Conservation (phyloP, 2,888 invertebrate species). For the Drosophila multiciliata region DNA sequence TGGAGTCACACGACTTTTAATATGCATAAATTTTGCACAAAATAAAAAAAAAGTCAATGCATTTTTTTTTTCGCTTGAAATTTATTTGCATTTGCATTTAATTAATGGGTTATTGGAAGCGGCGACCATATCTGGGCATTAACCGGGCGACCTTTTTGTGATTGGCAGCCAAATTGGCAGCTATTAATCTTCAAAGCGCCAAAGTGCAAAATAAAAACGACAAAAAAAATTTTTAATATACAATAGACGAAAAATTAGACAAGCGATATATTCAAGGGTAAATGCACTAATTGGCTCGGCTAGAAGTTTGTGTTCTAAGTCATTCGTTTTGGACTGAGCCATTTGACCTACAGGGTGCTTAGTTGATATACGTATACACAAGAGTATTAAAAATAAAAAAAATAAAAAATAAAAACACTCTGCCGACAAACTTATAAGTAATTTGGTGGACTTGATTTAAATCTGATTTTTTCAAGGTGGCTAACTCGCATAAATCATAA, state of each 20-base stretch:
- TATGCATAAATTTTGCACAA: slow-evolving; percentile 72
- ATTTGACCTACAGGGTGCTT: slow-evolving; percentile 19
- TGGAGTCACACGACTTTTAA: slow-evolving; percentile 15
- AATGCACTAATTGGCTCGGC: slow-evolving; percentile 17
- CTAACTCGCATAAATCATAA: slow-evolving; percentile 60
- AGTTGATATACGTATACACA: slow-evolving; percentile 2
- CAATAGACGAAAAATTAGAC: slow-evolving; percentile 45
- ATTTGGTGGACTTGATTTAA: slow-evolving; percentile 29
- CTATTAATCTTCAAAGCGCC: slow-evolving; percentile 67
- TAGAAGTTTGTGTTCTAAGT: slow-evolving; percentile 55
- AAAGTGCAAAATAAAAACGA: slow-evolving; percentile 9
- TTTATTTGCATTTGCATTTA: slow-evolving; percentile 76
- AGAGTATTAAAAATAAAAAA: not conserved
- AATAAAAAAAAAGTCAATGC: slow-evolving; percentile 54
- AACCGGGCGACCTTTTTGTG: slow-evolving; percentile 76
- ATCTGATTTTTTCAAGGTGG: slow-evolving; percentile 58
- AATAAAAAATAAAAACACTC: slow-evolving; percentile 2
- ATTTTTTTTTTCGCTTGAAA: slow-evolving; percentile 53
- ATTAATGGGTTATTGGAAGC: slow-evolving; percentile 66
- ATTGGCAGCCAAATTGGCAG: slow-evolving; percentile 74
- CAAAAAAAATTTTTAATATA: not conserved
- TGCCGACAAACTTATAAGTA: slow-evolving; percentile 21
- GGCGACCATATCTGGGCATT: slow-evolving; percentile 63
- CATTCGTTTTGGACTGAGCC: slow-evolving; percentile 24
- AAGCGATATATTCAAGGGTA: slow-evolving; percentile 42